A percentile compares a stretch with the other conserved stretches of the same genome.
Evolutionary conservation across 1,140 invertebrate genomes (phyloP).

Genomic region (Mylabris phalerata): DNA sequence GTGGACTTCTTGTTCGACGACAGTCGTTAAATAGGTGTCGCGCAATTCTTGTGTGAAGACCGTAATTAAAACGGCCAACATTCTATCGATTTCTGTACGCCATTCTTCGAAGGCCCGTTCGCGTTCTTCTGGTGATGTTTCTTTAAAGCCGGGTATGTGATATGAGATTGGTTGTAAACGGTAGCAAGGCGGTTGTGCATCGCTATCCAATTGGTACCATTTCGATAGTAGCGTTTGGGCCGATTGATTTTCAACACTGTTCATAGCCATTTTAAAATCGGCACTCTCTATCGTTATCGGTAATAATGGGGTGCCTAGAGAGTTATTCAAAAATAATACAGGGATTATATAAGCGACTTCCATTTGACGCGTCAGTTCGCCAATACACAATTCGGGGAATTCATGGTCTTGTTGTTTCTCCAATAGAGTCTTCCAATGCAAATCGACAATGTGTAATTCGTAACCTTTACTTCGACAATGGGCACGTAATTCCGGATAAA

Average conservation of each 20-base stretch:
- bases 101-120: constrained; percentile 50
- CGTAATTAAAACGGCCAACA: constrained; percentile 58
- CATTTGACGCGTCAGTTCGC: constrained; percentile 59
- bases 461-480: constrained; percentile 56
- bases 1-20: constrained; percentile 73
- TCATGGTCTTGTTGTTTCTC: constrained; percentile 62
- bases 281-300: constrained; percentile 68
- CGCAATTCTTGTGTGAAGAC: constrained; percentile 64
- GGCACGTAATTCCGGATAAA: constrained; percentile 54
- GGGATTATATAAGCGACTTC: constrained; percentile 66
- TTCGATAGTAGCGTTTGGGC: constrained; percentile 47
- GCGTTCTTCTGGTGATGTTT: constrained; percentile 41
- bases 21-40: constrained; percentile 71
- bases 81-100: constrained; percentile 54
- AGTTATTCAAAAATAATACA: constrained; percentile 66
- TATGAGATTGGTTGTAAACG: constrained; percentile 54
- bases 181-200: constrained; percentile 68
- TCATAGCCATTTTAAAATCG: constrained; percentile 66
- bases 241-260: constrained; percentile 53
- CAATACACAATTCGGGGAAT: constrained; percentile 66
- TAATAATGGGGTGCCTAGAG: constrained; percentile 64
- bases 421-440: constrained; percentile 61
- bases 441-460: constrained; percentile 61
- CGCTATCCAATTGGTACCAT: constrained; percentile 53
- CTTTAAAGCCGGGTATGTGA: constrained; percentile 49